A percentile compares a stretch with the other conserved stretches of the same genome.
Evolutionary conservation across 2,888 invertebrate genomes (phyloP).

Genomic region (Elgonia sp.): DNA sequence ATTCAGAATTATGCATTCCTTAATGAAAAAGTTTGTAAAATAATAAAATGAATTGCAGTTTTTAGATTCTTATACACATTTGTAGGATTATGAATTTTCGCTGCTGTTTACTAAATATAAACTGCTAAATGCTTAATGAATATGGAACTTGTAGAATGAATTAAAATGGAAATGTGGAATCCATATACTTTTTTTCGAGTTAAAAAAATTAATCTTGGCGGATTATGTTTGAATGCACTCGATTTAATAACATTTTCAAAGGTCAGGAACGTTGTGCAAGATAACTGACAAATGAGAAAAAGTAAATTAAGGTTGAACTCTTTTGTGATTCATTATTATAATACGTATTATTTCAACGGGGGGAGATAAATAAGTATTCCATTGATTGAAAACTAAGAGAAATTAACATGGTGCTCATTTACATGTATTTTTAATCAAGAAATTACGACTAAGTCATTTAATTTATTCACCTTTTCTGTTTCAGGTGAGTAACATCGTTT

Average conservation of each 20-base stretch:
- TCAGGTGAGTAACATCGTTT: background rate
- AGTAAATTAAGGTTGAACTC: constrained; percentile 1
- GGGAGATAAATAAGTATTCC: background rate
- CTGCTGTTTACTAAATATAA: no score
- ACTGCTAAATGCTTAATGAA: background rate
- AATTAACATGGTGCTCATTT: background rate
- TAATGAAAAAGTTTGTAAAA: constrained; percentile 4
- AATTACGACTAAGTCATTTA: background rate
- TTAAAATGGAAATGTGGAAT: background rate
- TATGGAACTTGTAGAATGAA: background rate
- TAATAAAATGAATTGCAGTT: background rate
- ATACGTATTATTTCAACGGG: background rate
- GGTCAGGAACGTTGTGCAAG: background rate
- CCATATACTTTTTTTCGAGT: background rate
- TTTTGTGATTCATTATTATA: background rate
- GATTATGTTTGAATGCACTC: background rate
- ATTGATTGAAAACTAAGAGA: background rate
- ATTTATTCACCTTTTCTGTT: background rate
- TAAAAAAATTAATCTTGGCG: background rate
- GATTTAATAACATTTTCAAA: background rate
- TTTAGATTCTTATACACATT: background rate
- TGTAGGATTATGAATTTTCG: no score
- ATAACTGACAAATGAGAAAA: background rate
- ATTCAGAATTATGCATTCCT: constrained; percentile 18
- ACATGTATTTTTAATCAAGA: background rate